Conservation (phyloP, 2,113 vertebrate genomes). For the Alouatta palliata region DNA sequence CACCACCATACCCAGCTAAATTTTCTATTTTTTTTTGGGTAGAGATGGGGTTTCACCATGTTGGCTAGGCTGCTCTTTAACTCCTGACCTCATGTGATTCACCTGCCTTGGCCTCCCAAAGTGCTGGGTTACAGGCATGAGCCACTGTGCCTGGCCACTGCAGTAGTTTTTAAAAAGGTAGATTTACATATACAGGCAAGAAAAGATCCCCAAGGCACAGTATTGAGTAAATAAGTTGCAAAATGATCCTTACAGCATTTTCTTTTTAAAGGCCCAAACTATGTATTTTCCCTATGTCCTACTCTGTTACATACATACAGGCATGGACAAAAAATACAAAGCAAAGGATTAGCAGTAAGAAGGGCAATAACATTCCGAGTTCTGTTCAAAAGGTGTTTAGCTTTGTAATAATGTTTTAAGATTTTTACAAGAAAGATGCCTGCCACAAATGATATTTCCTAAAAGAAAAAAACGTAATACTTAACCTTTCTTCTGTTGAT, state of each 20-base stretch:
- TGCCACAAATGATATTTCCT: slow-evolving; percentile 55
- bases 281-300: background rate
- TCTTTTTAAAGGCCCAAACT: background rate
- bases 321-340: background rate
- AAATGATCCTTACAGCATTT: background rate
- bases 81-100: no score
- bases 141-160: no score
- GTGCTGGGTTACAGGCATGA: no score
- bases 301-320: background rate
- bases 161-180: background rate
- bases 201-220: background rate
- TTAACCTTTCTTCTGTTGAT: slow-evolving; percentile 38
- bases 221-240: background rate
- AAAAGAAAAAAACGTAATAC: slow-evolving; percentile 53
- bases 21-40: no score
- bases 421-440: background rate
- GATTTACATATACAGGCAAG: background rate
- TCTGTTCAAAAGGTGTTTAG: background rate
- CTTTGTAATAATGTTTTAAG: background rate
- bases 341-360: background rate
- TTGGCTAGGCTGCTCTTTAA: no score
- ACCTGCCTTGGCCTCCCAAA: no score
- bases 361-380: background rate
- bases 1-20: no score
- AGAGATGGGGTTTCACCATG: no score